These are phyloP conservation scores for Diadegma fenestrale DNA, from an alignment of 2,888 invertebrate genomes.

Conservation along the genomic window DNA sequence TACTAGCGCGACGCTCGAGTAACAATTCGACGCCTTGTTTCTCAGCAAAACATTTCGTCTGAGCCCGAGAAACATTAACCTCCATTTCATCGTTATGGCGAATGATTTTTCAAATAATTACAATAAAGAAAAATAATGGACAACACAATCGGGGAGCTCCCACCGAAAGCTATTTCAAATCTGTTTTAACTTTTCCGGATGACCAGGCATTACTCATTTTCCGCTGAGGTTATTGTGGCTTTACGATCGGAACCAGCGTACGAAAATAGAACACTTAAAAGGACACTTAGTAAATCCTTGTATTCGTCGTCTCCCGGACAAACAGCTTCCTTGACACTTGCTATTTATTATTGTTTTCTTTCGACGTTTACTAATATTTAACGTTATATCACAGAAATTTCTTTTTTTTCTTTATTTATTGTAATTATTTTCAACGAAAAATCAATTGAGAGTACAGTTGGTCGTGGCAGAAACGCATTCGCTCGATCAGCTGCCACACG, in stretches of 20 bases:
- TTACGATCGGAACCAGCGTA: slow-evolving; percentile 70
- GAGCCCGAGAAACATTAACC: slow-evolving; percentile 39
- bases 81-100: slow-evolving; percentile 66
- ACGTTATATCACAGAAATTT: slow-evolving; percentile 30
- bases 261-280: slow-evolving; percentile 74
- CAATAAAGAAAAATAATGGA: background rate
- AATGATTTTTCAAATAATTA: slow-evolving; percentile 18
- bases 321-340: slow-evolving; percentile 31
- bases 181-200: slow-evolving; percentile 54
- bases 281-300: slow-evolving; percentile 66
- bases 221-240: slow-evolving; percentile 68
- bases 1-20: slow-evolving; percentile 43
- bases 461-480: slow-evolving; percentile 46
- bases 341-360: slow-evolving; percentile 25
- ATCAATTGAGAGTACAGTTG: slow-evolving; percentile 65
- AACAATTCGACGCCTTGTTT: slow-evolving; percentile 35
- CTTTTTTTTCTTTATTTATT: slow-evolving; percentile 37
- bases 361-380: slow-evolving; percentile 45
- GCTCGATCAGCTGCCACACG: slow-evolving; percentile 61
- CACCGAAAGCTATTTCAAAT: slow-evolving; percentile 46
- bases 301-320: slow-evolving; percentile 14
- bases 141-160: slow-evolving; percentile 8
- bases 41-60: slow-evolving; percentile 52
- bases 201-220: slow-evolving; percentile 63
- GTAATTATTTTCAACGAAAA: slow-evolving; percentile 62